Evolutionary conservation across 2,888 invertebrate genomes (phyloP), one percentile per base, ranked within the genome.

Genomic region (Tanypteryx hageni): DNA sequence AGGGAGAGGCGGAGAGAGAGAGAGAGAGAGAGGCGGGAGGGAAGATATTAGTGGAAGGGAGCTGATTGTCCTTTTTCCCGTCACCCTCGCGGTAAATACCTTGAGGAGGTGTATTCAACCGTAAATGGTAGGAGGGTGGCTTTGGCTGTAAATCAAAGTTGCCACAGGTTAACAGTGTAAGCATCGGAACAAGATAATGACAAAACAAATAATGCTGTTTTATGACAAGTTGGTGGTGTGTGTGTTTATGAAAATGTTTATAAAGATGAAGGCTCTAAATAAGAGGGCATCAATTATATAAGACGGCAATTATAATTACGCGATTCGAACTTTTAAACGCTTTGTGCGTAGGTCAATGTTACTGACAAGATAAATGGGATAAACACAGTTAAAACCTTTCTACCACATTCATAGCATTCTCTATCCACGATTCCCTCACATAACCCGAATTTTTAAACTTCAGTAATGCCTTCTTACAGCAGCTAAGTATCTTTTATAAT

Each of bases 191-290:
- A 76, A 76, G 76, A 76, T 76, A 76, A 76, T 76, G 76, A 76
- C 76, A 76, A 76, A 76, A 76, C 76, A 76, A 76, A 76, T 76
- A 76, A 76, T 27, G 76, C 27, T 76, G 27, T 27, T 76, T 76
- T 76, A 76, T 76, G 76, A 76, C 76, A 76, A 76, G 76, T 76
- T 76, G 76, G 64, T 64, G 18, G 44, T 44, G 76, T 76, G 76
- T 76, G 76, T 76, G 76, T 76, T 76, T 76, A 76, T 76, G 76
- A 76, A 76, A 76, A 76, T 76, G 76, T 76, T 76, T 76, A 76
- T 27, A 76, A 76, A 76, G 76, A 76, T 27, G 76, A 76, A 76
- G 76, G 76, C 76, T 22, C 27, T 76, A 76, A 22, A 76, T 76
- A 76, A 76, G 76, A 44, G 76, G 27, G 76, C 27, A 76, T 76